Base-by-base conservation (phyloP, 2,888 invertebrate species). In the Paralinhomoeus sp. region DNA sequence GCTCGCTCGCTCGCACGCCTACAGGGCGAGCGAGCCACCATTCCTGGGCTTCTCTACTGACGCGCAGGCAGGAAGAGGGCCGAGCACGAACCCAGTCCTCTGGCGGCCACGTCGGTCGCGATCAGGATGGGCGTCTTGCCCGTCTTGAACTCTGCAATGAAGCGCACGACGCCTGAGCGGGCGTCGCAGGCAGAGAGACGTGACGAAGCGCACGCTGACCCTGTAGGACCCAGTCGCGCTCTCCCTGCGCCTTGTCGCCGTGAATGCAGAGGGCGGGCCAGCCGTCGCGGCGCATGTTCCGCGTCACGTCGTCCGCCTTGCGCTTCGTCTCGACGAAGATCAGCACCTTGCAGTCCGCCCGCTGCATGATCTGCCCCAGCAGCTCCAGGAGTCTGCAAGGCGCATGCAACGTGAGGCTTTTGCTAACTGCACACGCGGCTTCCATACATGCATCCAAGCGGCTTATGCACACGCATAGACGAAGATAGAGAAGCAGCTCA, bases 301-400 rank as follows among this genome's bases (percentile, higher is more conserved):
- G 73, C 3, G 82, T 74, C 43, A 89, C 74, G 53, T 75, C 79
- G 60, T 84, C 80, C 47, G 84, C 85, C 69, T 83, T 83, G 60
- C 84, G 80, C 67, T 91, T 91, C 0, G 89, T 91, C 64, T 89
- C 87, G 20, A 84, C 84, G 65, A 91, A 91, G 45, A 91, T 80
- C 51, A 91, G 80, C 5, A 82, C 82, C 51, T 89, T 91, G 62
- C 82, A 82, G 51, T 78, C 78, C 50, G 76, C 74, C 53, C 83
- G 80, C 41, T 76, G 74, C 50, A 78, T 73, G 52, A 85, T 77
- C 53, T 84, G 82, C 55, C 78, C 76, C 41, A 85, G 64, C 34
- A 87, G 66, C 48, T 73, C 73, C 33, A 44, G 3, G 21, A 47
- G 35, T 18, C 35, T 35, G 35, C 18, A 35, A 17, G 31, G 15